These are phyloP conservation scores for Phoxinus dragarum DNA, from an alignment of 2,797 vertebrate genomes.

Conservation along the genomic window DNA sequence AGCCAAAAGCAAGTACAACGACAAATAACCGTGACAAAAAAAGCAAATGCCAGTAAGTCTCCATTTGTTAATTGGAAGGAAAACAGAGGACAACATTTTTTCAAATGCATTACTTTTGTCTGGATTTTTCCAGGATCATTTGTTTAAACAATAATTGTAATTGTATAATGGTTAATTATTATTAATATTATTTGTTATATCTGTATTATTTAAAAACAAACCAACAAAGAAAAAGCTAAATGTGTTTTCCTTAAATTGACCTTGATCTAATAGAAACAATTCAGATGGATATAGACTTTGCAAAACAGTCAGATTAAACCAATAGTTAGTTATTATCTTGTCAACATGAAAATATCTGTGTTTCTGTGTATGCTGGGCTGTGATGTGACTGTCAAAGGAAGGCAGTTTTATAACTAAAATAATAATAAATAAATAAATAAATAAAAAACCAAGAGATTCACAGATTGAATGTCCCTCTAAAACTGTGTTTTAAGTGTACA, in stretches of 20 bases:
- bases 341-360: constrained; percentile 60
- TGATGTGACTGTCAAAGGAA: constrained; percentile 74
- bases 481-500: constrained; percentile 73
- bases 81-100: constrained; percentile 61
- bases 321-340: constrained; percentile 71
- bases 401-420: constrained; percentile 25
- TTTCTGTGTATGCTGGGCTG: constrained; percentile 58
- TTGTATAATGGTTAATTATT: not conserved
- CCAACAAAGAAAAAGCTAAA: not conserved
- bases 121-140: constrained; percentile 71
- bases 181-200: not conserved
- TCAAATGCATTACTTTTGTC: constrained; percentile 29
- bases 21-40: not conserved
- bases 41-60: not conserved
- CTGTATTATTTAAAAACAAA: not conserved
- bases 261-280: constrained; percentile 66
- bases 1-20: constrained; percentile 36
- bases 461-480: constrained; percentile 66
- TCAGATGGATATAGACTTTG: constrained; percentile 64
- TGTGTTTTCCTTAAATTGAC: not conserved
- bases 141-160: constrained; percentile 29
- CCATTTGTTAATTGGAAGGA: constrained; percentile 40
- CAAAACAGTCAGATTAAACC: constrained; percentile 69
- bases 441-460: constrained; percentile 65
- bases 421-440: no score